Percentiles rank a stretch among this genome's conserved stretches.
These are phyloP conservation scores for Heliconius cydno DNA, from an alignment of 2,888 invertebrate genomes.

Conservation along the genomic window DNA sequence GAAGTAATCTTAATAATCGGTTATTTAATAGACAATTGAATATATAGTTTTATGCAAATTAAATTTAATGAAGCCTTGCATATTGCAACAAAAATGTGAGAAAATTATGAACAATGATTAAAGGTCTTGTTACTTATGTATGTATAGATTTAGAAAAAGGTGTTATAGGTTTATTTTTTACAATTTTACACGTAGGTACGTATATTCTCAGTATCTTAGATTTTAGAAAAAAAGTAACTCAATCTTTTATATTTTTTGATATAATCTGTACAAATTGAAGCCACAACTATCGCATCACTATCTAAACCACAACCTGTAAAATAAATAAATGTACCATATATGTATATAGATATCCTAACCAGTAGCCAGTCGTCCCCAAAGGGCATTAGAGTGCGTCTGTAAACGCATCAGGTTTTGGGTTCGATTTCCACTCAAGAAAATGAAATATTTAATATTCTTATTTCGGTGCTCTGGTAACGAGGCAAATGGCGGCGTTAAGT, in stretches of 20 bases:
- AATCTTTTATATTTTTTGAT: too few relatives aligned
- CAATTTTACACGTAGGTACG: too few relatives aligned
- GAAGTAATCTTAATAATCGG: background rate
- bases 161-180: too few relatives aligned
- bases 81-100: constrained; percentile 6
- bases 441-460: background rate
- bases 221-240: too few relatives aligned
- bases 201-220: too few relatives aligned
- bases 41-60: constrained; percentile 17
- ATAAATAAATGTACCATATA: too few relatives aligned
- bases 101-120: background rate
- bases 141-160: background rate
- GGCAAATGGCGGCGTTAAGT: background rate
- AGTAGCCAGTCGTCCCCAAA: background rate
- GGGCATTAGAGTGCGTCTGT: background rate
- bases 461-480: background rate
- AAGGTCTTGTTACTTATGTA: background rate
- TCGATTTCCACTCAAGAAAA: background rate
- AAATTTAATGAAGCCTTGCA: constrained; percentile 21
- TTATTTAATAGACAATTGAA: background rate
- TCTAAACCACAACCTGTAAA: too few relatives aligned
- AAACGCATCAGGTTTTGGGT: background rate
- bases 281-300: too few relatives aligned
- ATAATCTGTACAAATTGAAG: too few relatives aligned
- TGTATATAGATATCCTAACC: too few relatives aligned